Conservation (phyloP, 2,888 invertebrate genomes). For the Andrena minutula region DNA sequence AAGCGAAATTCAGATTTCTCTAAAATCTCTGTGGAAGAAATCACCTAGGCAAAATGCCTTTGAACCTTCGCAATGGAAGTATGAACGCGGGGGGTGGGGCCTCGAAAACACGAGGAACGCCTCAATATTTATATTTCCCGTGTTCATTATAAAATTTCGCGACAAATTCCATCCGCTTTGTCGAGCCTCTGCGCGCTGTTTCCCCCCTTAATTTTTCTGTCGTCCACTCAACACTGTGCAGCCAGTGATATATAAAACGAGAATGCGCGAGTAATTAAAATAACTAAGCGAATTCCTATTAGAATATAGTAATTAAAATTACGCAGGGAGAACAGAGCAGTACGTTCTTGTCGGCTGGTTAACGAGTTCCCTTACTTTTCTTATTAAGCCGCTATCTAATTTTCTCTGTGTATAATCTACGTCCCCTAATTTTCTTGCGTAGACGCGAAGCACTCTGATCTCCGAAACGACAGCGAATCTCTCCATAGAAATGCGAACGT, state of each 20-base stretch:
- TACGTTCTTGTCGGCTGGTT: conserved; percentile 37
- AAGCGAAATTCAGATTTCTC: conserved; percentile 26
- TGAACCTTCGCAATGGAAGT: conserved; percentile 4
- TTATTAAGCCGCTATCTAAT: conserved; percentile 52
- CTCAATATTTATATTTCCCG: conserved; percentile 4
- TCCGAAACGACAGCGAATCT: conserved; percentile 32
- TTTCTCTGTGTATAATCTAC: conserved; percentile 40
- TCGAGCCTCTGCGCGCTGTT: not conserved
- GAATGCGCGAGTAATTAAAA: conserved; percentile 33
- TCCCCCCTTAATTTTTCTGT: not conserved
- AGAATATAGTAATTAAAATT: conserved; percentile 45
- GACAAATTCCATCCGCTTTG: not conserved
- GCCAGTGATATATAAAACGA: not conserved
- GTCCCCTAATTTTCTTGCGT: conserved; percentile 36
- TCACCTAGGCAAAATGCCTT: conserved; percentile 10
- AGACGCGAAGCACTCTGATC: conserved; percentile 39
- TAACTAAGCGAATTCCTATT: conserved; percentile 29
- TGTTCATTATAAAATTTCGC: conserved; percentile 24
- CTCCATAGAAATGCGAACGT: conserved; percentile 38
- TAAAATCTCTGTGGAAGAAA: conserved; percentile 22
- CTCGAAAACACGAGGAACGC: not conserved
- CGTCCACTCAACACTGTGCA: not conserved
- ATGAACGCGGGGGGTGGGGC: not conserved
- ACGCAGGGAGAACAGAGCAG: conserved; percentile 13
- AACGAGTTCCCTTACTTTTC: conserved; percentile 51